These are phyloP conservation scores for Dipus sagitta DNA, from an alignment of 2,797 vertebrate species.

Conservation along the genomic window DNA sequence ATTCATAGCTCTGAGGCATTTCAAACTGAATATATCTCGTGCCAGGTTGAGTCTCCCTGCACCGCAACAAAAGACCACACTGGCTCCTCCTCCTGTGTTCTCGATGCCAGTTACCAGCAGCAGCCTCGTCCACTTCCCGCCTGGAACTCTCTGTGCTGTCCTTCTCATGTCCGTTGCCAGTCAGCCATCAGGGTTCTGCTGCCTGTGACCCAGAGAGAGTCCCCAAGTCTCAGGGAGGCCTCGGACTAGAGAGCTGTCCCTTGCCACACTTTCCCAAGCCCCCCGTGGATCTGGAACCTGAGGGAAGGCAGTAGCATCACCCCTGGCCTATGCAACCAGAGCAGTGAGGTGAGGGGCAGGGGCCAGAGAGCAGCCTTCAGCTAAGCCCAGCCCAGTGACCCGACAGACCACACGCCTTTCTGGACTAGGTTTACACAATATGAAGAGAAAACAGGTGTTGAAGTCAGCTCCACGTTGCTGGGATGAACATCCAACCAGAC, in stretches of 20 bases:
- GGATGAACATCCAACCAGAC: too few species aligned
- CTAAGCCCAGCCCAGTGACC: not conserved
- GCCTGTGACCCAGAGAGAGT: not conserved
- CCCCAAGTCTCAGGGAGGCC: not conserved
- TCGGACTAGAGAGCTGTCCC: not conserved
- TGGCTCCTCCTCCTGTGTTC: not conserved
- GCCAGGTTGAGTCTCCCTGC: not conserved
- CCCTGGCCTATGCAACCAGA: not conserved
- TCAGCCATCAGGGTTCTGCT: not conserved
- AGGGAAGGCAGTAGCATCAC: not conserved
- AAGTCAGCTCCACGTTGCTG: too few species aligned
- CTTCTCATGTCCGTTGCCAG: not conserved
- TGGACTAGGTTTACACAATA: not conserved
- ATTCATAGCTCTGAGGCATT: not conserved
- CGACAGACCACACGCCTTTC: not conserved
- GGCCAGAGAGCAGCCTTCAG: not conserved
- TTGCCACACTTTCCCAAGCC: not conserved
- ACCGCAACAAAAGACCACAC: not conserved
- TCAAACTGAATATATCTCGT: not conserved
- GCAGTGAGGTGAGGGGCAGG: too few species aligned
- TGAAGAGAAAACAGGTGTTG: not conserved
- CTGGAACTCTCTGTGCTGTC: not conserved
- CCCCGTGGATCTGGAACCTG: not conserved
- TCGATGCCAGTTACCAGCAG: not conserved
- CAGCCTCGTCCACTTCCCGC: not conserved